Percentiles rank a stretch among this genome's conserved stretches.
phyloP scores from a whole-genome alignment of 1,140 invertebrate species.

The Bombus confusus region DNA sequence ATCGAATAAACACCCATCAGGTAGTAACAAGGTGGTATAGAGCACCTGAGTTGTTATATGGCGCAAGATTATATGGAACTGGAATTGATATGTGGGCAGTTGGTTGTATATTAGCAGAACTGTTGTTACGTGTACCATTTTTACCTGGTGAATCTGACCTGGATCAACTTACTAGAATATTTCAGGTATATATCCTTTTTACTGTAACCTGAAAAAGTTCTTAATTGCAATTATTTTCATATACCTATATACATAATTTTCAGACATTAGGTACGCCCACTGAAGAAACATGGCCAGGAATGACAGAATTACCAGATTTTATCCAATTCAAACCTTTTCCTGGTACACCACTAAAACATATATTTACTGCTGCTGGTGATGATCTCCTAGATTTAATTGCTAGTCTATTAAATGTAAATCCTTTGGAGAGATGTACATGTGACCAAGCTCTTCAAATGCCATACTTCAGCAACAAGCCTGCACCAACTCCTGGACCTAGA shows the following conservation, averaged over 20 bases:
- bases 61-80: slow-evolving; percentile 96
- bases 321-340: slow-evolving; percentile 95
- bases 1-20: slow-evolving; percentile 98
- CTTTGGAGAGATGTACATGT: slow-evolving; percentile 91
- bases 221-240: not conserved
- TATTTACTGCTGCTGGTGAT: slow-evolving; percentile 97
- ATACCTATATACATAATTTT: slow-evolving; percentile 31
- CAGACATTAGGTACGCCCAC: slow-evolving; percentile 92
- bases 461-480: slow-evolving; percentile 95
- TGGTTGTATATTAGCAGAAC: slow-evolving; percentile 98
- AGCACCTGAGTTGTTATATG: slow-evolving; percentile 97
- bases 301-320: slow-evolving; percentile 94
- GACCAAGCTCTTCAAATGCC: slow-evolving; percentile 91
- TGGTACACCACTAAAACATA: slow-evolving; percentile 92
- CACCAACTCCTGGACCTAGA: slow-evolving; percentile 90
- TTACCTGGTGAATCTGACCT: slow-evolving; percentile 98
- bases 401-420: slow-evolving; percentile 92
- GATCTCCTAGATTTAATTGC: slow-evolving; percentile 95
- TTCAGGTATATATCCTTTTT: slow-evolving; percentile 86
- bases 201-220: not conserved
- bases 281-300: slow-evolving; percentile 95
- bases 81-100: slow-evolving; percentile 99
- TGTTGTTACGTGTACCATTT: slow-evolving; percentile 95
- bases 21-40: slow-evolving; percentile 98
- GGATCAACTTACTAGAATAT: slow-evolving; percentile 97